Percentiles rank a stretch among this genome's conserved stretches.
Evolutionary conservation across 2,888 invertebrate species (phyloP).

Genomic region (Cheilosia soror): DNA sequence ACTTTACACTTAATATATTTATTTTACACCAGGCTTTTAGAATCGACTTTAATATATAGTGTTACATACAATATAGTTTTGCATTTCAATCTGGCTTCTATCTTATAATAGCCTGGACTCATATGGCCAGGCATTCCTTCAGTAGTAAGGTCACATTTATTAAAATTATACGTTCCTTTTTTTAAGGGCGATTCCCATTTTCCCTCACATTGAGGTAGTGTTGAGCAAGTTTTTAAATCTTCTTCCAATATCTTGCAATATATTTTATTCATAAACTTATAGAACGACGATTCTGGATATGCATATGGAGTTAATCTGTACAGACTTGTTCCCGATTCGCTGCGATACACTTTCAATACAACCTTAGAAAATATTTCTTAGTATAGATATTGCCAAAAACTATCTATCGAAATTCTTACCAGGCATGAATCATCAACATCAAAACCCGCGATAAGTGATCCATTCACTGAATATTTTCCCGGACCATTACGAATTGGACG

Average conservation of each 20-base stretch:
- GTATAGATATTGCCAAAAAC: no score
- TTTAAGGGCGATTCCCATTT: slow-evolving; percentile 6
- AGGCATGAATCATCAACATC: slow-evolving; percentile 8
- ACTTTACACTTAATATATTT: background rate
- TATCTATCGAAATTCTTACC: background rate
- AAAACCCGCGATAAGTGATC: background rate
- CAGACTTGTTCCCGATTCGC: slow-evolving; percentile 27
- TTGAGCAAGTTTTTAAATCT: slow-evolving; percentile 5
- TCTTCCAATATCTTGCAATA: slow-evolving; percentile 40
- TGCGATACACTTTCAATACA: slow-evolving; percentile 20
- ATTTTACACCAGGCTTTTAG: background rate
- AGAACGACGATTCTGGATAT: slow-evolving; percentile 9
- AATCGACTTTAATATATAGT: background rate
- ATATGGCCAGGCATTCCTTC: slow-evolving; percentile 37
- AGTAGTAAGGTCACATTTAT: slow-evolving; percentile 30
- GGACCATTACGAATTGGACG: slow-evolving; percentile 14
- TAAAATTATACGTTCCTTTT: slow-evolving; percentile 3
- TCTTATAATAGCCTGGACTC: slow-evolving; percentile 42
- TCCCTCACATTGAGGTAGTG: background rate
- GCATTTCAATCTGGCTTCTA: background rate
- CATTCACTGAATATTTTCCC: slow-evolving; percentile 33
- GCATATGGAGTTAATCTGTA: slow-evolving; percentile 36
- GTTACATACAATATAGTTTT: background rate
- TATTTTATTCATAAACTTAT: slow-evolving; percentile 29
- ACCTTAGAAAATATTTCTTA: background rate